Conservation (phyloP, 1,140 invertebrate species). For the Anoplolepis gracilipes region DNA sequence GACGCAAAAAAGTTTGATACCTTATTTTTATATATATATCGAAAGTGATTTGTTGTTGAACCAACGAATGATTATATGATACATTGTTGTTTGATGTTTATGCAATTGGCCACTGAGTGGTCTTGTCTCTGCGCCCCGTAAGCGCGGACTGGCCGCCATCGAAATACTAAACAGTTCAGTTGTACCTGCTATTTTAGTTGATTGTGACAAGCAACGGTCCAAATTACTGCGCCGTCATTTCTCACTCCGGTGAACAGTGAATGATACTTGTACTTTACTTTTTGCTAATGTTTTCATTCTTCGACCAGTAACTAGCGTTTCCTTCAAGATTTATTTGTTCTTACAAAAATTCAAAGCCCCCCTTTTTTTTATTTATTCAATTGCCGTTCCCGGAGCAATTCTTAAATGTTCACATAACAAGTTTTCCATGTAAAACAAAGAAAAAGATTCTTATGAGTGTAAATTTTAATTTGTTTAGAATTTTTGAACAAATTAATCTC, state of each 20-base stretch:
- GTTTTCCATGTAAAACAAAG: background rate
- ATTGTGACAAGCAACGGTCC: constrained; percentile 27
- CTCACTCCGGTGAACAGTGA: constrained; percentile 29
- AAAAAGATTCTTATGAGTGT: background rate
- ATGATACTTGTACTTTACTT: constrained; percentile 30
- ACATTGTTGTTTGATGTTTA: constrained; percentile 84
- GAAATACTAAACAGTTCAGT: constrained; percentile 73
- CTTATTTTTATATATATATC: constrained; percentile 85
- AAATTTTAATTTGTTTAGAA: background rate
- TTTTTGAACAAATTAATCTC: background rate
- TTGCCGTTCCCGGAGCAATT: background rate
- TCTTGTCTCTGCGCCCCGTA: constrained; percentile 76
- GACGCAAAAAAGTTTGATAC: constrained; percentile 83
- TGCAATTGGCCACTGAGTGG: constrained; percentile 84
- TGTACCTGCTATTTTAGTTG: constrained; percentile 77
- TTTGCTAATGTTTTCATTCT: constrained; percentile 19
- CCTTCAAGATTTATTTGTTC: background rate
- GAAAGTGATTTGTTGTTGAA: constrained; percentile 83
- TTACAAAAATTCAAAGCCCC: background rate
- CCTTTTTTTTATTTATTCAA: background rate
- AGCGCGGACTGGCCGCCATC: constrained; percentile 72
- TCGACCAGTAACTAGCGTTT: constrained; percentile 16
- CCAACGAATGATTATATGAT: constrained; percentile 81
- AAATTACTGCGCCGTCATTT: constrained; percentile 47
- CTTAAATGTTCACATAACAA: too few species aligned